Percentiles rank a stretch among this genome's conserved stretches.
phyloP scores from a whole-genome alignment of 2,888 invertebrate species.

The Hipparchia semele region DNA sequence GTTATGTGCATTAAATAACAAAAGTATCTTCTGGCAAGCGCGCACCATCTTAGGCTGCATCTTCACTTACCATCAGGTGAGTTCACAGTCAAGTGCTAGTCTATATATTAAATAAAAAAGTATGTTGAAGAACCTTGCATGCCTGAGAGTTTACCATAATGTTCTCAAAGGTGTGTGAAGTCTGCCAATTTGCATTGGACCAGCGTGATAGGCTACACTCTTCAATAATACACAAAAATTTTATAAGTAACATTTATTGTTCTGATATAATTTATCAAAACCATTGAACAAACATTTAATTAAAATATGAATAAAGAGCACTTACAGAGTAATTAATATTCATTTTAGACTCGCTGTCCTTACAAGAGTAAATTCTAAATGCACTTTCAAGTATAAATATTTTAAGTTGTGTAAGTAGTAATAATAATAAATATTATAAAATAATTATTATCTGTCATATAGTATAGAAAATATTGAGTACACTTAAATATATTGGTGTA shows the following conservation, averaged over 20 bases:
- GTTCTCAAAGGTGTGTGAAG: no score
- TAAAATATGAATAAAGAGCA: background rate
- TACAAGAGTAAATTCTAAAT: background rate
- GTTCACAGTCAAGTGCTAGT: no score
- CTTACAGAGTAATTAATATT: background rate
- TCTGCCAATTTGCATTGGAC: no score
- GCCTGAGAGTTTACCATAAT: no score
- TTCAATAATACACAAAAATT: slow-evolving; percentile 1
- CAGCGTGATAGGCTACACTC: no score
- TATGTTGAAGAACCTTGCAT: no score
- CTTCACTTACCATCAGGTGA: no score
- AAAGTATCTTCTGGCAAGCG: no score
- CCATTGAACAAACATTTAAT: background rate
- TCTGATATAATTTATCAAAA: background rate
- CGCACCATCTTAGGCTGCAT: no score
- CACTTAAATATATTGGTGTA: background rate
- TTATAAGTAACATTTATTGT: slow-evolving; percentile 11
- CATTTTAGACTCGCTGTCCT: background rate
- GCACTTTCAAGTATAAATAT: slow-evolving; percentile 8
- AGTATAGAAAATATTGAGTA: slow-evolving; percentile 12
- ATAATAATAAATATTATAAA: background rate
- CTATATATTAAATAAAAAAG: no score
- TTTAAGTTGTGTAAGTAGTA: background rate
- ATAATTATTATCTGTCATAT: background rate
- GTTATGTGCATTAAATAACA: no score